A percentile compares a stretch with the other conserved stretches of the same genome.
Conservation (phyloP, 2,888 invertebrate species). For the Galerucella pusilla region DNA sequence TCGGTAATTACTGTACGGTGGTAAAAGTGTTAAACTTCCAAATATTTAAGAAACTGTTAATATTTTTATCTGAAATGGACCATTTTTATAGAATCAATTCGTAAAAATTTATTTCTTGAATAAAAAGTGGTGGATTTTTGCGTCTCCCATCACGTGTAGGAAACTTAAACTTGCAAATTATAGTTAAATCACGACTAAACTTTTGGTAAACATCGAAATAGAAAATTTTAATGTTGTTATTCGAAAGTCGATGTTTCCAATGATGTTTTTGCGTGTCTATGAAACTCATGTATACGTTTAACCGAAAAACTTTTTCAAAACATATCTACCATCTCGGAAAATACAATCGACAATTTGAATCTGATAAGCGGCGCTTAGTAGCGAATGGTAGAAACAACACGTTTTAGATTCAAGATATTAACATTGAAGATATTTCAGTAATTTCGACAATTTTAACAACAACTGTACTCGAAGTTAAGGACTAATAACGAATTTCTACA, state of each 20-base stretch:
- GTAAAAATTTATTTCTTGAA: no score
- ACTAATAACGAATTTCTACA: no score
- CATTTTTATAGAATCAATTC: no score
- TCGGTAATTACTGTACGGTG: no score
- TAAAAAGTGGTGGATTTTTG: no score
- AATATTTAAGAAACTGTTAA: no score
- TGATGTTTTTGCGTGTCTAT: slow-evolving; percentile 41
- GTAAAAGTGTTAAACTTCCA: no score
- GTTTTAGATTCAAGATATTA: slow-evolving; percentile 10
- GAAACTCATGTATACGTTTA: slow-evolving; percentile 36
- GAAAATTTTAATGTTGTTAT: slow-evolving; percentile 30
- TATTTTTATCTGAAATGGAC: no score
- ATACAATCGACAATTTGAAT: slow-evolving; percentile 33
- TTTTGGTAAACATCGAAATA: slow-evolving; percentile 28
- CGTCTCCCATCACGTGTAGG: neutral
- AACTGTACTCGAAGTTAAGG: no score
- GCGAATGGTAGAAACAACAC: slow-evolving; percentile 27
- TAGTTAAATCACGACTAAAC: slow-evolving; percentile 29
- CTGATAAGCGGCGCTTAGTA: slow-evolving; percentile 35
- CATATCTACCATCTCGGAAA: slow-evolving; percentile 38
- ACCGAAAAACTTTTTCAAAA: slow-evolving; percentile 40
- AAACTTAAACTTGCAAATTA: slow-evolving; percentile 19
- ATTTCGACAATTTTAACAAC: no score
- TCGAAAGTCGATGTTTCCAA: slow-evolving; percentile 32
- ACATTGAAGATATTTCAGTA: neutral